Percentiles rank a stretch among this genome's conserved stretches.
Evolutionary conservation across 2,888 invertebrate genomes (phyloP).

Genomic region (Scaptomyza polygonia): DNA sequence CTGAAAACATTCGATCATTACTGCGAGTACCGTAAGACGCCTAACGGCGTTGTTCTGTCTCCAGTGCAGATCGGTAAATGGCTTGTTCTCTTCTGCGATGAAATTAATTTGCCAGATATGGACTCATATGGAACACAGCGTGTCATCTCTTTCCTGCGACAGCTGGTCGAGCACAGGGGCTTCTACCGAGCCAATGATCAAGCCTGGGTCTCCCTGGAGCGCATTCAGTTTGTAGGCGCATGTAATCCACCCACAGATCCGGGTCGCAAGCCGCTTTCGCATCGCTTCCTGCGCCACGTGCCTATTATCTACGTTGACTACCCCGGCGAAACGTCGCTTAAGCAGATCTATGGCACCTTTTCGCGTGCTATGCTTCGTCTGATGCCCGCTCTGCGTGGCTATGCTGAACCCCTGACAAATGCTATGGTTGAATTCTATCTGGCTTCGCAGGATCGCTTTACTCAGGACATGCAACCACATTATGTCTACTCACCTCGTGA

Average conservation of each 20-base stretch:
- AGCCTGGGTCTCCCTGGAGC: conserved; percentile 97
- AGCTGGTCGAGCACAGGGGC: conserved; percentile 97
- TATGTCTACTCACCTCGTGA: conserved; percentile 99
- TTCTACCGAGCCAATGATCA: conserved; percentile 96
- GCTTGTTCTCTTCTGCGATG: conserved; percentile 99
- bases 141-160: conserved; percentile 99
- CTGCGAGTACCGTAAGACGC: conserved; percentile 99
- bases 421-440: conserved; percentile 99
- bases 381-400: conserved; percentile 95
- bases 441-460: conserved; percentile 98
- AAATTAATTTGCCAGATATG: conserved; percentile 99
- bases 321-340: conserved; percentile 98
- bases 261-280: conserved; percentile 97
- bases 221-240: conserved; percentile 99
- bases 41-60: conserved; percentile 97
- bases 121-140: conserved; percentile 98
- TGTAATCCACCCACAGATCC: conserved; percentile 99
- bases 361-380: conserved; percentile 98
- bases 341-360: conserved; percentile 99
- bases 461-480: conserved; percentile 99
- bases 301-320: conserved; percentile 99
- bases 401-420: conserved; percentile 97
- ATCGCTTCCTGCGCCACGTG: conserved; percentile 95
- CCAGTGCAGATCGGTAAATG: conserved; percentile 98
- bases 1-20: conserved; percentile 99